These are phyloP conservation scores for Campodea augens DNA, from an alignment of 1,140 invertebrate species.

Conservation along the genomic window DNA sequence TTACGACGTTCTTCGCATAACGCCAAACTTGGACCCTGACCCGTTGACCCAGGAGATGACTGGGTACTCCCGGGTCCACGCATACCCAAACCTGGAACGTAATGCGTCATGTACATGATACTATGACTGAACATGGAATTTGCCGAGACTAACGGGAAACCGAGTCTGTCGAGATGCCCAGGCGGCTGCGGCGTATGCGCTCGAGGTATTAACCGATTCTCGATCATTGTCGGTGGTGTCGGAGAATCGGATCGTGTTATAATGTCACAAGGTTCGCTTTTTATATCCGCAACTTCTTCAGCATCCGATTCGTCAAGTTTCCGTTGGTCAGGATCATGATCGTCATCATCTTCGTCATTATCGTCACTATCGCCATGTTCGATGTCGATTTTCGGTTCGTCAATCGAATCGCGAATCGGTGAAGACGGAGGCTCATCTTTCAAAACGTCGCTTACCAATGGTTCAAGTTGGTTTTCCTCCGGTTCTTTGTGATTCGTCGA, in stretches of 20 bases:
- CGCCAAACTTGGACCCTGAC: constrained; percentile 22
- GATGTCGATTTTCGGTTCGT: no score
- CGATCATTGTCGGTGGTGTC: no score
- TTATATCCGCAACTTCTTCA: constrained; percentile 15
- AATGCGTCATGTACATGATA: constrained; percentile 81
- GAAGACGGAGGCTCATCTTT: constrained; percentile 26
- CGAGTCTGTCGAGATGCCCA: constrained; percentile 21
- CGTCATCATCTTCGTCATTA: constrained; percentile 33
- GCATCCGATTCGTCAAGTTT: constrained; percentile 22
- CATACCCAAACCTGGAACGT: constrained; percentile 34
- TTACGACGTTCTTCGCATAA: constrained; percentile 65
- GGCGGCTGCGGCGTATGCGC: constrained; percentile 18
- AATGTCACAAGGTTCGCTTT: no score
- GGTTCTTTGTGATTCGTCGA: no score
- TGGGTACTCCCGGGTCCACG: background rate
- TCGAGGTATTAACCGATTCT: no score
- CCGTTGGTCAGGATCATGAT: constrained; percentile 21
- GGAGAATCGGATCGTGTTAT: no score
- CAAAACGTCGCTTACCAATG: no score
- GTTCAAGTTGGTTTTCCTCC: no score
- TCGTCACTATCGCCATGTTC: constrained; percentile 37
- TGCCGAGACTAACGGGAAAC: constrained; percentile 59
- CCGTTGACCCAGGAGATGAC: constrained; percentile 22
- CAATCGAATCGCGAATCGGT: no score
- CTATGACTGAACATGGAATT: constrained; percentile 59